Percentiles rank a stretch among this genome's conserved stretches.
Evolutionary conservation across 2,888 invertebrate species (phyloP).

Genomic region (Drosophila merina): DNA sequence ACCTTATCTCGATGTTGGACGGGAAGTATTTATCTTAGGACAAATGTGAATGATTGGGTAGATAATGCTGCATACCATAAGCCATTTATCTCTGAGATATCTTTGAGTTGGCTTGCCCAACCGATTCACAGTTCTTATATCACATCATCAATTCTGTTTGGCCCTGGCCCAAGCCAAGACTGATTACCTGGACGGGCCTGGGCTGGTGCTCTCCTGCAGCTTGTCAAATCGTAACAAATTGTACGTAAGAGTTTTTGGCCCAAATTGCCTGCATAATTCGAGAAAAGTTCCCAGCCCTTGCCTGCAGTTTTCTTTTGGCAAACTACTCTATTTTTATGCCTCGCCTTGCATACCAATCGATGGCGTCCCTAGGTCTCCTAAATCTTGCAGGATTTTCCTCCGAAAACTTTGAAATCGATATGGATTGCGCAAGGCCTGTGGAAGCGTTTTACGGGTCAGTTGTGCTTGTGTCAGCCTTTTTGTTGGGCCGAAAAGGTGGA

Average conservation of each 20-base stretch:
- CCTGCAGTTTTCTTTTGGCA: conserved; percentile 55
- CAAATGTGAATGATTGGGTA: conserved; percentile 13
- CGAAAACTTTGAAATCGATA: conserved; percentile 57
- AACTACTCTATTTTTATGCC: conserved; percentile 25
- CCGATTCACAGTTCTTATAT: conserved; percentile 16
- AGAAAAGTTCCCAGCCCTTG: conserved; percentile 36
- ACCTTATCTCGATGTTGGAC: conserved; percentile 27
- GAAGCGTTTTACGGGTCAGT: conserved; percentile 40
- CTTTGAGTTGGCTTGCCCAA: not conserved
- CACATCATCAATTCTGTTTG: conserved; percentile 45
- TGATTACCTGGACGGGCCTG: conserved; percentile 31
- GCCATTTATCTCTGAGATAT: conserved; percentile 1
- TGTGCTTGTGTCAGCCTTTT: conserved; percentile 1
- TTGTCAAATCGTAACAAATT: conserved; percentile 50
- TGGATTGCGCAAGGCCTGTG: conserved; percentile 36
- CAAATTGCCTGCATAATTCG: conserved; percentile 72
- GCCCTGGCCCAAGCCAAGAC: conserved; percentile 36
- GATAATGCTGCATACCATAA: conserved; percentile 9
- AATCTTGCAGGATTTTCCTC: conserved; percentile 29
- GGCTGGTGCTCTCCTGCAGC: not conserved
- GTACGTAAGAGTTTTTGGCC: conserved; percentile 49
- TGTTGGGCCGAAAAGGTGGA: conserved; percentile 9
- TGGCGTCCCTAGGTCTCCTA: conserved; percentile 15
- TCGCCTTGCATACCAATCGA: conserved; percentile 10
- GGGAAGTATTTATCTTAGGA: conserved; percentile 7